Evolutionary conservation across 2,113 vertebrate species (phyloP).

Genomic region (Notiomystis cincta): DNA sequence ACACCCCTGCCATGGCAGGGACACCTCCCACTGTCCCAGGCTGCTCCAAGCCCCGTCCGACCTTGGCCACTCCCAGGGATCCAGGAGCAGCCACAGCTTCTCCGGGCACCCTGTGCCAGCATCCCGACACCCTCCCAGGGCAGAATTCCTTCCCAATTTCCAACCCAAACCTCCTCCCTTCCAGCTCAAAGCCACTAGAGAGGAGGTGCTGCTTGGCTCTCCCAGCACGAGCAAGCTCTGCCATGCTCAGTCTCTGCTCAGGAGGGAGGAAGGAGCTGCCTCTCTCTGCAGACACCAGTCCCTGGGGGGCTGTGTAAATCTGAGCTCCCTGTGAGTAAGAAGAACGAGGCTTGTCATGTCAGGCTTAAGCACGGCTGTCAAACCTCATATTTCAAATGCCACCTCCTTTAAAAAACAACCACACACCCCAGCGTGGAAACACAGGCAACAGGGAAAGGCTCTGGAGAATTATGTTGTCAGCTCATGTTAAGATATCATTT

Average conservation of each 20-base stretch:
- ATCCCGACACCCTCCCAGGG: not conserved
- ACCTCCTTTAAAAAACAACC: slow-evolving; percentile 6
- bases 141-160: not conserved
- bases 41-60: rapidly evolving
- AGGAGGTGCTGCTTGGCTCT: not conserved
- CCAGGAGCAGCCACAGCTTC: not conserved
- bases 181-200: rapidly evolving
- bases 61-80: rapidly evolving
- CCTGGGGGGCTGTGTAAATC: not conserved
- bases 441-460: not conserved
- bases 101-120: not conserved
- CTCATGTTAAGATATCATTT: not conserved
- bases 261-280: not conserved
- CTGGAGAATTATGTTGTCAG: not conserved
- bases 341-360: not conserved
- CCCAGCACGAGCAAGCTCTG: not conserved
- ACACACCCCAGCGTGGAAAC: not conserved
- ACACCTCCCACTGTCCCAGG: not conserved
- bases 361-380: slow-evolving; percentile 29
- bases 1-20: no score
- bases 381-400: slow-evolving; percentile 5
- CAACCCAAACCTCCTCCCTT: not conserved
- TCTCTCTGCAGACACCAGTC: not conserved
- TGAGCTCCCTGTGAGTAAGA: not conserved
- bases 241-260: not conserved